phyloP scores from a whole-genome alignment of 2,113 vertebrate species.

The Athene cunicularia region DNA sequence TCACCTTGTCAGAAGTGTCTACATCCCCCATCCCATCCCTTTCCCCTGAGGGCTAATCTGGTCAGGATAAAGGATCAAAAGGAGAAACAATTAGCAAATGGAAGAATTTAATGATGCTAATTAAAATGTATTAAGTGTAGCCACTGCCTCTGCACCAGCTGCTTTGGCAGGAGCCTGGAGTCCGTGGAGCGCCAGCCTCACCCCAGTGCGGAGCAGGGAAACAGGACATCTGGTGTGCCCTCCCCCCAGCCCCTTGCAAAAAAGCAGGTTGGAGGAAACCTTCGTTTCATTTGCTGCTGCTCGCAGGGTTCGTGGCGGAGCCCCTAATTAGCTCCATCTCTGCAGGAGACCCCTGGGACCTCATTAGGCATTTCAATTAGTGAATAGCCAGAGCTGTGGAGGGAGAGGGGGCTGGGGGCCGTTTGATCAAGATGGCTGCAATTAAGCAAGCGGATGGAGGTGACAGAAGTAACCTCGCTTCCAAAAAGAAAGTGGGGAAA shows the following conservation, averaged over 20 bases:
- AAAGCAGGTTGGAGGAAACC: background rate
- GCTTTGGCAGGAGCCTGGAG: conserved; percentile 16
- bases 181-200: fast-evolving
- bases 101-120: conserved; percentile 62
- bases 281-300: background rate
- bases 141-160: conserved; percentile 57
- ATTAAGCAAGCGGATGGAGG: background rate
- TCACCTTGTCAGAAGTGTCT: background rate
- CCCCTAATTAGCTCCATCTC: conserved; percentile 62
- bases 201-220: background rate
- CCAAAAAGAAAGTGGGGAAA: background rate
- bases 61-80: conserved; percentile 46
- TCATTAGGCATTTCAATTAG: conserved; percentile 68
- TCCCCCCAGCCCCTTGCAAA: background rate
- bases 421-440: background rate
- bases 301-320: background rate
- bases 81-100: conserved; percentile 63
- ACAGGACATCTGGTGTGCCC: conserved; percentile 33
- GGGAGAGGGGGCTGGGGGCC: background rate
- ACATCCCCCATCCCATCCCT: background rate
- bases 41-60: background rate
- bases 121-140: conserved; percentile 68
- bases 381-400: background rate
- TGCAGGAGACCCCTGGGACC: conserved; percentile 55
- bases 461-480: background rate